Base-by-base conservation (phyloP, 1,140 invertebrate genomes). In the Heliconius hewitsoni region DNA sequence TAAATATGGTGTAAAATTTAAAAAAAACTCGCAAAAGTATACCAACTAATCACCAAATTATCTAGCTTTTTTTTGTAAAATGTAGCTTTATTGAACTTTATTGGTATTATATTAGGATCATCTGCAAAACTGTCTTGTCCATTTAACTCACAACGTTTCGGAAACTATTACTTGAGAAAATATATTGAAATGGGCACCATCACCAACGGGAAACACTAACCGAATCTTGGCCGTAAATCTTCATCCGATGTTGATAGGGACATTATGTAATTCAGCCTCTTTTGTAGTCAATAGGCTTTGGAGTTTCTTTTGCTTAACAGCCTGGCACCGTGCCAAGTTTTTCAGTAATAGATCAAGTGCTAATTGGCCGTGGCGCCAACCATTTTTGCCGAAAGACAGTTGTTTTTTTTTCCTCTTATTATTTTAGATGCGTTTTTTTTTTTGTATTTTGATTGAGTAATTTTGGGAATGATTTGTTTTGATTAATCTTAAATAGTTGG, bases 301-400 rank as follows among this genome's bases (percentile, higher is more conserved):
- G 74, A 37, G 66, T 76, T 76, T 76, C 74, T 76, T 70, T 60
- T 66, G 37, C 74, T 60, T 66, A 66, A 52, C 23, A 16, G 66
- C 39, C 55, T 76, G 74, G 74, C 74, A 8, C 1, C 5, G n/a
- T 55, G 37, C 74, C 74, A 76, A 76, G 5, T 39, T 76, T 76
- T 52, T 70, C 74, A 66, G 34, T 42, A 23, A 60, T 76, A 42
- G 74, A 76, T 76, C 74, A 76, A 76, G 74, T 76, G 74, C 39
- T 76, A 76, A 76, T 76, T 76, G 74, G 37, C 57, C 74, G 27
- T 71, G 74, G 74, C 74, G 74, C 74, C 74, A 71, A 13, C 6
- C 74, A 23, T 76, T 55, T 52, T 55, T 52, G 42, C 39, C 23
- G 27, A 30, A 34, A 70, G 74, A 76, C 34, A 55, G 50, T 60